These are phyloP conservation scores for Cyclina sinensis DNA, from an alignment of 1,140 invertebrate genomes.

Conservation along the genomic window DNA sequence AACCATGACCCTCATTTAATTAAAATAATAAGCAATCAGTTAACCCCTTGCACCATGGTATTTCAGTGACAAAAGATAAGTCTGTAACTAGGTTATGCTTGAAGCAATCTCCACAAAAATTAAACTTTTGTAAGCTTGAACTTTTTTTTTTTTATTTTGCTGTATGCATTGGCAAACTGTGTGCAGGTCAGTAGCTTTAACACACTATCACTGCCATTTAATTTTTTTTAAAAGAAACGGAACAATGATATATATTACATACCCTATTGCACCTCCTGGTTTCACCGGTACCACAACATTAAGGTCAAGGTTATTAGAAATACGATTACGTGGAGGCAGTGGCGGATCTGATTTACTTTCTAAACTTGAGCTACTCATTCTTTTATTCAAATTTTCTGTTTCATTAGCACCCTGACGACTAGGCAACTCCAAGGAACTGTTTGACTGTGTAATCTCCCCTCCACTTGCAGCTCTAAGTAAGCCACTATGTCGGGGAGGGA, in stretches of 20 bases:
- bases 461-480: not conserved
- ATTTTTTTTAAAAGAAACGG: no score
- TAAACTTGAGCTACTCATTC: not conserved
- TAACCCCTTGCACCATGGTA: no score
- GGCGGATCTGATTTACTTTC: slow-evolving; percentile 42
- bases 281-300: slow-evolving; percentile 55
- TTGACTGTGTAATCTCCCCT: slow-evolving; percentile 26
- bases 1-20: no score
- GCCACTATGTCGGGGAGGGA: slow-evolving; percentile 47
- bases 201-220: no score
- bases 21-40: no score
- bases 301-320: slow-evolving; percentile 62
- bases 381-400: slow-evolving; percentile 23
- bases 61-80: no score
- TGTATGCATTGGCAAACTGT: no score
- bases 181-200: no score
- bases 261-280: slow-evolving; percentile 38
- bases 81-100: no score
- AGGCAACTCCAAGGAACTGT: slow-evolving; percentile 29
- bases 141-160: no score
- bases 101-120: no score
- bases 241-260: not conserved
- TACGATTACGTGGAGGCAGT: slow-evolving; percentile 54
- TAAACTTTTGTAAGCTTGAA: no score
- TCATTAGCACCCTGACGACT: slow-evolving; percentile 18